Evolutionary conservation across 2,113 vertebrate genomes (phyloP), one percentile per base, ranked within the genome.

Genomic region (Crotalus helleri): DNA sequence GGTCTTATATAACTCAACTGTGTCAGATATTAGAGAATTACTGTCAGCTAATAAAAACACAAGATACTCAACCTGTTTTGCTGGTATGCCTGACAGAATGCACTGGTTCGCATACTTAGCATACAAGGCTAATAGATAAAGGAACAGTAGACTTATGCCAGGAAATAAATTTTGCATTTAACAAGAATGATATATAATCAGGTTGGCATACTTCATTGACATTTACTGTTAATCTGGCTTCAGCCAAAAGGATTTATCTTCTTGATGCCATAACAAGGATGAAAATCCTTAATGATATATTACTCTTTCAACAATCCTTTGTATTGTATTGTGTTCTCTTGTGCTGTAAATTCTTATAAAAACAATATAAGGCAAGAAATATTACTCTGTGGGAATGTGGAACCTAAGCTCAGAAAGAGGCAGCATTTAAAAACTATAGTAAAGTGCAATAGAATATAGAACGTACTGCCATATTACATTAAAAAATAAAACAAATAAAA

Each of bases 1-100:
- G 59, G 44, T 85, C 10, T 89, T 74, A 33, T 7, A n/a, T 9
- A 92, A 90, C 95, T 91, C 88, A 95, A 26, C 8, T 54, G 0
- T 88, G 54, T 96, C 92, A 85, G 61, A 92, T 91, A 21, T 90
- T 33, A 85, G 46, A 88, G n/a, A 3, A 2, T 87, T 54, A 96
- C 64, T 44, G 89, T 87, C 86, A 91, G 54, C 74, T 19, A 6
- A 86, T 29, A 92, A 90, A 44, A 51, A 51, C 92, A 69, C 26
- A 64, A 13, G 23, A 95, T 7, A 57, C 61, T 29, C n/a, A 85
- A 85, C 33, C 15, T 13, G 44, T 51, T 87, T 92, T 46, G 44
- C 44, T 87, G 26, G 39, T 51, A 87, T 51, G 86, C 9, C 13
- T 91, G 17, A 49, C 1, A n/a, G 55, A 51, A 58, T 86, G 19